A percentile compares a stretch with the other conserved stretches of the same genome.
Evolutionary conservation across 2,797 vertebrate genomes (phyloP).

Genomic region (Eutrigla gurnardus): DNA sequence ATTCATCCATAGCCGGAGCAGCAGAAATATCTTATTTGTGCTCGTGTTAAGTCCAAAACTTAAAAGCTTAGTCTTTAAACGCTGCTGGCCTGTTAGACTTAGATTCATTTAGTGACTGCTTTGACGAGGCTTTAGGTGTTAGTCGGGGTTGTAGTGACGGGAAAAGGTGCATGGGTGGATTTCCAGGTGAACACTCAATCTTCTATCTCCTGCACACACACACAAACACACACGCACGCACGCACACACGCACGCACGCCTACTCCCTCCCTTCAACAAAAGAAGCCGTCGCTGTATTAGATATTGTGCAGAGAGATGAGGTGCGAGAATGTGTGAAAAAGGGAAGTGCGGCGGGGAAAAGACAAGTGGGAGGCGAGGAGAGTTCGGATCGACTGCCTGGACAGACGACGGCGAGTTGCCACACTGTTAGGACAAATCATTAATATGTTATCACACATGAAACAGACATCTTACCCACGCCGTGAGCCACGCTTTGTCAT

Average conservation of each 20-base stretch:
- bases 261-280: no score
- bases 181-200: constrained; percentile 1
- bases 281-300: neutral
- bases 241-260: no score
- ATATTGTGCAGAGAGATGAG: neutral
- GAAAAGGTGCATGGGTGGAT: neutral
- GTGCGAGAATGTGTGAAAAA: neutral
- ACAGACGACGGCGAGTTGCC: constrained; percentile 32
- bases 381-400: constrained; percentile 25
- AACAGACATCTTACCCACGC: constrained; percentile 55
- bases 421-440: constrained; percentile 56
- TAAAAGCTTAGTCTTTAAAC: neutral
- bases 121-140: neutral
- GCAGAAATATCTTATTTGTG: neutral
- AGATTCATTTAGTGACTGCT: neutral
- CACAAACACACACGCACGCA: neutral
- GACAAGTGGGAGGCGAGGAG: neutral
- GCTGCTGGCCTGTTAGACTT: neutral
- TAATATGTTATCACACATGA: constrained; percentile 56
- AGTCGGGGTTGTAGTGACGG: neutral
- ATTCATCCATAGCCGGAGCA: neutral
- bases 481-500: constrained; percentile 53
- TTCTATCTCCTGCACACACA: neutral
- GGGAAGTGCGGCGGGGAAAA: neutral
- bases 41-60: neutral